Evolutionary conservation across 2,797 vertebrate genomes (phyloP), one percentile per base, ranked within the genome.

Genomic region (Anabas testudineus): DNA sequence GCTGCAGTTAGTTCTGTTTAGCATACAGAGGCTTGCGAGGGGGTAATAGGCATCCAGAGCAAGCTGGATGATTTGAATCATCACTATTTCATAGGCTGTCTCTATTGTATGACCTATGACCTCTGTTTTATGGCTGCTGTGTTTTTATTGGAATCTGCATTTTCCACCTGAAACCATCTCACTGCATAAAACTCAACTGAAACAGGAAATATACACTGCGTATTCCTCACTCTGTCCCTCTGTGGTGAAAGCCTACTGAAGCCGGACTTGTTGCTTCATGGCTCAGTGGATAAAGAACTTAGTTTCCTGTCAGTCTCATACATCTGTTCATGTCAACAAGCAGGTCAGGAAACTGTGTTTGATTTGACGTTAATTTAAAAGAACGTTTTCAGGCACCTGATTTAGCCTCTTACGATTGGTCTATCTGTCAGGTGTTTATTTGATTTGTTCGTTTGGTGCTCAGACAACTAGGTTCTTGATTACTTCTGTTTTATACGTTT

Each of bases 71-170:
- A 88, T 84, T 77, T 66, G 48, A 84, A 54, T 87, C 76, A 85
- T 90, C 74, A 85, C 67, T 81, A 82, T 88, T 88, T 90, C 86
- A 90, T 76, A 30, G 3, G 24, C 59, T 70, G 76, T 84, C 78
- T 87, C 55, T 39, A 63, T 83, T 78, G 72, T 73, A 55, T 67
- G 81, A 71, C 79, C 70, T 78, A 70, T 83, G 77, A 87, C n/a
- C 74, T 83, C 53, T 74, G 67, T 79, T 83, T 86, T 74, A 13
- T 1, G 10, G 36, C 0, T 36, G 4, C 70, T 36, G 37, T 72
- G 69, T 81, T 89, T 85, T 85, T 78, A 88, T 87, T 76, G 84
- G 66, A 47, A 41, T 74, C 68, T 75, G 57, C 61, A 47, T 84
- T 86, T 36, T 58, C 51, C 15, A 59, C 45, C 66, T 71, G 79